Conservation (phyloP, 2,888 invertebrate genomes). For the Colostygia pectinataria region DNA sequence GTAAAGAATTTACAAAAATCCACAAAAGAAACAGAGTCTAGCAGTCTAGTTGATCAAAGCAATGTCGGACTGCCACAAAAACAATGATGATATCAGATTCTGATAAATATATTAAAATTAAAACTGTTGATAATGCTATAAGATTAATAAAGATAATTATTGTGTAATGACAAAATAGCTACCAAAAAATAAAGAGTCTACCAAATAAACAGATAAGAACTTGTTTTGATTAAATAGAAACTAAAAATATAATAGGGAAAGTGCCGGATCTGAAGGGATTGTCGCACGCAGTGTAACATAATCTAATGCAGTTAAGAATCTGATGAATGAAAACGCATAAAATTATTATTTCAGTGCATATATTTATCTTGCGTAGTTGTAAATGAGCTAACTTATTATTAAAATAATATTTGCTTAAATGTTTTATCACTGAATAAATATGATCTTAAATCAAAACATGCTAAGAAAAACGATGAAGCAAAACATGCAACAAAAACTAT, state of each 20-base stretch:
- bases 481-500: slow-evolving; percentile 26
- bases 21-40: not conserved
- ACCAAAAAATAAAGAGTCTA: too few species aligned
- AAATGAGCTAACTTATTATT: not conserved
- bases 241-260: too few species aligned
- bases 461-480: slow-evolving; percentile 24
- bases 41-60: not conserved
- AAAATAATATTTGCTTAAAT: slow-evolving; percentile 15
- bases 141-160: not conserved
- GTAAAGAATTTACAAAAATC: too few species aligned
- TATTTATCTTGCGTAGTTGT: too few species aligned
- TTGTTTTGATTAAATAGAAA: too few species aligned
- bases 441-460: slow-evolving; percentile 28
- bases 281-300: too few species aligned
- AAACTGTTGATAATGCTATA: not conserved
- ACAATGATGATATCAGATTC: not conserved
- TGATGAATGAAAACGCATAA: too few species aligned
- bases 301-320: too few species aligned
- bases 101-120: slow-evolving; percentile 7
- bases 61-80: slow-evolving; percentile 1
- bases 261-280: too few species aligned
- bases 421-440: slow-evolving; percentile 30
- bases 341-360: too few species aligned
- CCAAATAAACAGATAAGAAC: too few species aligned
- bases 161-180: too few species aligned